Conservation (phyloP, 2,888 invertebrate genomes). For the Polymixis flavicincta region DNA sequence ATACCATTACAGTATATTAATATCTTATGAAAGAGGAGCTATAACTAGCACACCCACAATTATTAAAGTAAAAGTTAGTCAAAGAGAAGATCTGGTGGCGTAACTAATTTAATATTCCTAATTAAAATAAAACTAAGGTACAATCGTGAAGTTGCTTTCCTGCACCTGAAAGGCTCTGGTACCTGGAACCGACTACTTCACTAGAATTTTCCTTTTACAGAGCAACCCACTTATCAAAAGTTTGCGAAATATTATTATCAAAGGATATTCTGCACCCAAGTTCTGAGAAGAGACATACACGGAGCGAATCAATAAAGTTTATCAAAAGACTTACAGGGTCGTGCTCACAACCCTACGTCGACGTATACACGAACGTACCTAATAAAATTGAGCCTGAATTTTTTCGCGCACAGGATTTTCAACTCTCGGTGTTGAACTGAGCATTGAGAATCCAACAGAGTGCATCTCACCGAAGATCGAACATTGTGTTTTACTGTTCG, state of each 20-base stretch:
- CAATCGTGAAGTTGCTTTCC: too few species aligned
- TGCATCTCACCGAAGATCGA: too few species aligned
- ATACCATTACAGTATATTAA: neutral
- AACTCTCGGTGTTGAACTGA: too few species aligned
- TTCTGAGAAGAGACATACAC: too few species aligned
- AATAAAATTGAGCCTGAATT: too few species aligned
- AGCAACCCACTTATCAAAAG: neutral
- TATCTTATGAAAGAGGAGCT: neutral
- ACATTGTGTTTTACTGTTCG: too few species aligned
- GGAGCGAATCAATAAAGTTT: neutral
- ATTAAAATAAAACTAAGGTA: neutral
- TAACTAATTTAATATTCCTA: neutral
- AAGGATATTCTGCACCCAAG: neutral
- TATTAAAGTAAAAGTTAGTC: neutral
- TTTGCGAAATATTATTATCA: neutral
- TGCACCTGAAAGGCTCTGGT: too few species aligned
- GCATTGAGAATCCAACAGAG: too few species aligned
- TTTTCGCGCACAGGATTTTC: too few species aligned
- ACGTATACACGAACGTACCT: too few species aligned
- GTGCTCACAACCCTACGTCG: too few species aligned
- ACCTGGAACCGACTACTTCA: neutral
- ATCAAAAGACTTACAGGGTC: neutral
- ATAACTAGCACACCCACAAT: neutral
- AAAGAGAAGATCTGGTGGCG: neutral
- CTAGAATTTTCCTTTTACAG: neutral